Conservation (phyloP, 2,888 invertebrate genomes). For the Heterodera filipjevi region DNA sequence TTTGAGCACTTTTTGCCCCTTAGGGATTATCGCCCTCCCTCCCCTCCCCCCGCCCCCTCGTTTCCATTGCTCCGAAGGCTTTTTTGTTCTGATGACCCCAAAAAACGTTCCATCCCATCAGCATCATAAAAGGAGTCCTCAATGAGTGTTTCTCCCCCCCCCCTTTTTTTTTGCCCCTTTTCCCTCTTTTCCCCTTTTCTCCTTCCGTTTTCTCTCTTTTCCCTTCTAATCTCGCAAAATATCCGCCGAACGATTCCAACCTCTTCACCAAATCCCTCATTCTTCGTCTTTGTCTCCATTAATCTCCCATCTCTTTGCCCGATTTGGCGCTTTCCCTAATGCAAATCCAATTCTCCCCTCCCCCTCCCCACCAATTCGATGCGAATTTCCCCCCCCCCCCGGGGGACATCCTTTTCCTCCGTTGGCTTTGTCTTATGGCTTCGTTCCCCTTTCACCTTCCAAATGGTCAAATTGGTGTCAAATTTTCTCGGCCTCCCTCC, state of each 20-base stretch:
- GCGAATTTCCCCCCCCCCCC: not conserved
- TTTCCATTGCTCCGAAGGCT: no score
- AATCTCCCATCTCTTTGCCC: not conserved
- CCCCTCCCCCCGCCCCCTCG: not conserved
- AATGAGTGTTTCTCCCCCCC: not conserved
- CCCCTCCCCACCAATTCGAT: not conserved
- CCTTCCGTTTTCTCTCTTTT: not conserved
- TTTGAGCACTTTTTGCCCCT: not conserved
- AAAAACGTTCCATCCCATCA: slow-evolving; percentile 4
- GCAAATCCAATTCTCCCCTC: not conserved
- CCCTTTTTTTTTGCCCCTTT: not conserved
- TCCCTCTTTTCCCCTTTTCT: not conserved
- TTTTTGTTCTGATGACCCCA: slow-evolving; percentile 7
- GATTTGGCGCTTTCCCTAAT: slow-evolving; percentile 2
- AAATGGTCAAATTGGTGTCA: slow-evolving; percentile 15
- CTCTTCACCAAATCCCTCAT: not conserved
- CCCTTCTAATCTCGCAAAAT: slow-evolving; percentile 1
- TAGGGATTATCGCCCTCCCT: not conserved
- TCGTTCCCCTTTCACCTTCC: not conserved
- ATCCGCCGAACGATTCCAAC: not conserved
- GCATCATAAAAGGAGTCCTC: slow-evolving; percentile 10
- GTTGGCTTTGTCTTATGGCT: not conserved
- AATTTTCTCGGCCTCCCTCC: slow-evolving; percentile 2
- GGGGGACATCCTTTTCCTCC: not conserved
- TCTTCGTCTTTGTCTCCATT: not conserved